Evolutionary conservation across 2,888 invertebrate species (phyloP).

Genomic region (Chromoteleia sp.): DNA sequence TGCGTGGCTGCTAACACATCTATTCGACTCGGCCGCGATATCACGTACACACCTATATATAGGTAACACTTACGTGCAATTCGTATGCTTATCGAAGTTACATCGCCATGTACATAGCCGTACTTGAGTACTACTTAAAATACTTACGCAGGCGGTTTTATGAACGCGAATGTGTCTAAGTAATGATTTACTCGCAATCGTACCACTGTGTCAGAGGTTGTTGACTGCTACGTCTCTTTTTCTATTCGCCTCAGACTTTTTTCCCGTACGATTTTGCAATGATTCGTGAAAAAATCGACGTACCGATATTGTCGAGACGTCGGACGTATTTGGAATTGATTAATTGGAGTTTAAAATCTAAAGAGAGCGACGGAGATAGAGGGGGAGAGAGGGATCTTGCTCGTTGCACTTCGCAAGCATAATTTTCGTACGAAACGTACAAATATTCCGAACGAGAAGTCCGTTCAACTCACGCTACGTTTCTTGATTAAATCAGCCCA

Average conservation of each 20-base stretch:
- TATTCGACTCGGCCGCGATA: constrained; percentile 47
- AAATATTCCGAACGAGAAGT: constrained; percentile 22
- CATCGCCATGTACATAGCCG: constrained; percentile 70
- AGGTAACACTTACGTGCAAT: constrained; percentile 71
- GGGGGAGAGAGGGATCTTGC: no score
- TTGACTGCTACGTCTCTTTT: constrained; percentile 57
- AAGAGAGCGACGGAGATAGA: no score
- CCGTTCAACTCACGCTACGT: constrained; percentile 42
- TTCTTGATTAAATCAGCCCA: constrained; percentile 36
- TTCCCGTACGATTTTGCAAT: background rate
- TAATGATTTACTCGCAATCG: constrained; percentile 69
- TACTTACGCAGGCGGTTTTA: constrained; percentile 71
- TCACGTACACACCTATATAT: constrained; percentile 68
- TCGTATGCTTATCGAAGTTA: constrained; percentile 71
- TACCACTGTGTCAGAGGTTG: constrained; percentile 70
- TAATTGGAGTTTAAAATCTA: background rate
- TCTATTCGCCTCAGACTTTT: background rate
- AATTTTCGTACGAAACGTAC: constrained; percentile 4
- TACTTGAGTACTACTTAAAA: constrained; percentile 71
- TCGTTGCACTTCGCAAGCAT: constrained; percentile 3
- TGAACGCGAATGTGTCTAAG: constrained; percentile 64
- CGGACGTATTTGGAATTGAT: constrained; percentile 1
- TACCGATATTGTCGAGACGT: no score
- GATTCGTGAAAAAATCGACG: background rate
- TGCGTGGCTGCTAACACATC: constrained; percentile 66